phyloP scores from a whole-genome alignment of 2,797 vertebrate genomes.

The Pangasius djambal region DNA sequence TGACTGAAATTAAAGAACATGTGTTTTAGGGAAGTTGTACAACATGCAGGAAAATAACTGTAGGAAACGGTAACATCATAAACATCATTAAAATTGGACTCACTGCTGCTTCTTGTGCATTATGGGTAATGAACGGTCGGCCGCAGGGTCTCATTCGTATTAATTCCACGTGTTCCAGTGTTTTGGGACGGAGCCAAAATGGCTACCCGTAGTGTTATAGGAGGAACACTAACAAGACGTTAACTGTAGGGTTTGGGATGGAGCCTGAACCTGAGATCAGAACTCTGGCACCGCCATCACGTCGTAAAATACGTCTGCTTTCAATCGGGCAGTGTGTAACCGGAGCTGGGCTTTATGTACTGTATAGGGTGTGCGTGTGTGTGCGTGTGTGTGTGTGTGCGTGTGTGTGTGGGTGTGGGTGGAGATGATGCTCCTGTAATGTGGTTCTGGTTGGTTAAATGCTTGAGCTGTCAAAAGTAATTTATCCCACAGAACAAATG shows the following conservation, averaged over 20 bases:
- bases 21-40: too few relatives aligned
- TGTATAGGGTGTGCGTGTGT: conserved; percentile 28
- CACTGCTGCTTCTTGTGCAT: background rate
- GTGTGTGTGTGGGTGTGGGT: conserved; percentile 22
- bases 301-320: background rate
- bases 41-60: too few relatives aligned
- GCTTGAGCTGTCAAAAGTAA: conserved; percentile 29
- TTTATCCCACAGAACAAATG: conserved; percentile 27
- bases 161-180: background rate
- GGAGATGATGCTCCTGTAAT: conserved; percentile 16
- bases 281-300: background rate
- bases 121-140: background rate
- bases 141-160: background rate
- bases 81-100: background rate
- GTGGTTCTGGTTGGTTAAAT: conserved; percentile 36
- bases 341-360: conserved; percentile 12
- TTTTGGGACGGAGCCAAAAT: background rate
- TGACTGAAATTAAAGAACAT: too few relatives aligned
- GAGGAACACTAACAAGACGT: background rate
- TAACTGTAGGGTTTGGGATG: background rate
- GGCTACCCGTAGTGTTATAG: background rate
- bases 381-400: conserved; percentile 29
- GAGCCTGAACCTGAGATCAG: conserved; percentile 18
- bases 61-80: too few relatives aligned
- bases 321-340: conserved; percentile 21